These are phyloP conservation scores for Characodon lateralis DNA, from an alignment of 2,797 vertebrate genomes.

Conservation along the genomic window DNA sequence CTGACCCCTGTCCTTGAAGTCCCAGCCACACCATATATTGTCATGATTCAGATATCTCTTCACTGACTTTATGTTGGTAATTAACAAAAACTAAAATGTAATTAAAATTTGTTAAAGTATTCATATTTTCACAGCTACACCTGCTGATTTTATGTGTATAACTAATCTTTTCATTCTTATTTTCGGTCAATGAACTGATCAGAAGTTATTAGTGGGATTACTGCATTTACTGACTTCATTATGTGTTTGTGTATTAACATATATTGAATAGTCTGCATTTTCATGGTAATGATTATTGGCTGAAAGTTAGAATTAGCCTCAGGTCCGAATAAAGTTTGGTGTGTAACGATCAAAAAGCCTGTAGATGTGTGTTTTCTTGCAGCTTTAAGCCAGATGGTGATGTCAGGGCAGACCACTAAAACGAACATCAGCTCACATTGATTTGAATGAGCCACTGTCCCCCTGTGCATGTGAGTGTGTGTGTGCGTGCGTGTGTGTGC, in stretches of 20 bases:
- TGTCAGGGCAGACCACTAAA: slow-evolving; percentile 47
- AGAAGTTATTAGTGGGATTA: background rate
- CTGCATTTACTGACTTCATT: no score
- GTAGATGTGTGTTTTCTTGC: slow-evolving; percentile 26
- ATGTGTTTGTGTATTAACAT: background rate
- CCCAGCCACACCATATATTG: no score
- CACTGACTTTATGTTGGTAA: no score
- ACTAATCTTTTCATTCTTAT: background rate
- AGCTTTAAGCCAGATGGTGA: slow-evolving; percentile 51
- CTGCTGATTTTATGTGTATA: background rate
- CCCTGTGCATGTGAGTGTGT: background rate
- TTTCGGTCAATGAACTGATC: background rate
- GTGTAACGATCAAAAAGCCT: slow-evolving; percentile 18
- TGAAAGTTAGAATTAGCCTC: background rate
- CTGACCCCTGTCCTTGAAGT: no score
- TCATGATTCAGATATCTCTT: no score
- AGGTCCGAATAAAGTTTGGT: background rate
- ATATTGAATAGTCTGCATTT: background rate
- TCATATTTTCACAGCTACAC: no score
- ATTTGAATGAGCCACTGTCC: background rate
- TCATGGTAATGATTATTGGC: slow-evolving; percentile 2
- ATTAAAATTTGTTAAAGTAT: no score
- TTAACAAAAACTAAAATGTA: no score
- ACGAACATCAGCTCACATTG: slow-evolving; percentile 36
- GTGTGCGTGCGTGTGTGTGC: background rate